phyloP scores from a whole-genome alignment of 2,113 vertebrate species.

The Rhinichthys klamathensis region DNA sequence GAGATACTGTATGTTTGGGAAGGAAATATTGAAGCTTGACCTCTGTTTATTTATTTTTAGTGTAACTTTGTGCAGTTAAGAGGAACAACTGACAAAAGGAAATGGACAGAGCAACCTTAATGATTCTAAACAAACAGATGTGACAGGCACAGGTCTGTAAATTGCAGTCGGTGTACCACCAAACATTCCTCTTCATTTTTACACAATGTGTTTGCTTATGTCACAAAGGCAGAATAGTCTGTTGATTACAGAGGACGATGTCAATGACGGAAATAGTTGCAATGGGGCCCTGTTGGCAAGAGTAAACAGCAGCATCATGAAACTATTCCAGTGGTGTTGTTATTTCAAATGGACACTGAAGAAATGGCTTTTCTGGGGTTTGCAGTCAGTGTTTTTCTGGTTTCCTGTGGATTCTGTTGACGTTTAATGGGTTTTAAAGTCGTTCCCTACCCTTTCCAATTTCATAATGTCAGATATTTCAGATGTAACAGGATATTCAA shows the following conservation, averaged over 20 bases:
- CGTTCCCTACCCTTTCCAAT: not conserved
- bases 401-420: conserved; percentile 12
- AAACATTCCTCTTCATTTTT: not conserved
- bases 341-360: not conserved
- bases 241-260: not conserved
- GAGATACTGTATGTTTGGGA: not conserved
- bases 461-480: not conserved
- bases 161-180: not conserved
- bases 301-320: not conserved
- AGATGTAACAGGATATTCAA: not conserved
- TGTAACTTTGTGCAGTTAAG: not conserved
- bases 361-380: not conserved
- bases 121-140: not conserved
- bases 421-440: not conserved
- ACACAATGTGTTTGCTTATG: not conserved
- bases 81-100: not conserved
- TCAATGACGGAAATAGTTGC: not conserved
- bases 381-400: not conserved
- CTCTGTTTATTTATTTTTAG: not conserved
- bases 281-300: not conserved
- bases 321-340: conserved; percentile 20
- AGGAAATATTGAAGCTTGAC: not conserved
- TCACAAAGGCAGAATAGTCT: not conserved
- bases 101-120: not conserved
- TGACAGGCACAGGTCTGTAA: not conserved